Conservation (phyloP, 2,113 vertebrate genomes). For the Pollachius pollachius region DNA sequence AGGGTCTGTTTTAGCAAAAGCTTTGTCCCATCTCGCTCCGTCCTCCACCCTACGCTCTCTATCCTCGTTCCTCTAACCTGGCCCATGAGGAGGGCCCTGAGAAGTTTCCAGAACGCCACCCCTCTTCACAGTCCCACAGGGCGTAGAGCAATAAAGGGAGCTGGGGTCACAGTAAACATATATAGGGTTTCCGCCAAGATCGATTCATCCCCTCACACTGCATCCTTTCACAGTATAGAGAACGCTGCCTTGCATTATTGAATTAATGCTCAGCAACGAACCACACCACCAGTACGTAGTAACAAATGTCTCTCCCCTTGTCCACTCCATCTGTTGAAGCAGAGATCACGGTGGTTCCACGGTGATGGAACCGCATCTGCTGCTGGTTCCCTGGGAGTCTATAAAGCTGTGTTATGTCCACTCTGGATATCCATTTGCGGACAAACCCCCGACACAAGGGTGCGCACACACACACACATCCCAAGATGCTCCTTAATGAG, state of each 20-base stretch:
- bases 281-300: not conserved
- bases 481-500: no score
- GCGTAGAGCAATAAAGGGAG: constrained; percentile 22
- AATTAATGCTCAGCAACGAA: not conserved
- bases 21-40: no score
- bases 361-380: constrained; percentile 34
- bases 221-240: not conserved
- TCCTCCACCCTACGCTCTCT: no score
- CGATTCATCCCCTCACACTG: constrained; percentile 2
- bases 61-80: no score
- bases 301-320: no score
- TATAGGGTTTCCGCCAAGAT: not conserved
- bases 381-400: constrained; percentile 25
- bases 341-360: constrained; percentile 31
- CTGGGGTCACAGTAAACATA: constrained; percentile 15
- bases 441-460: not conserved
- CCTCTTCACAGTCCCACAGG: constrained; percentile 15
- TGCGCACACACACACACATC: no score
- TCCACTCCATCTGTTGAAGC: constrained; percentile 7
- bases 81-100: constrained; percentile 3
- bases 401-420: constrained; percentile 46
- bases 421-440: constrained; percentile 30
- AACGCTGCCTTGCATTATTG: not conserved
- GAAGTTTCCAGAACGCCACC: constrained; percentile 6
- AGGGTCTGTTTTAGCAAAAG: no score